phyloP scores from a whole-genome alignment of 2,888 invertebrate species.

The Liopterus haemorrhoidalis region DNA sequence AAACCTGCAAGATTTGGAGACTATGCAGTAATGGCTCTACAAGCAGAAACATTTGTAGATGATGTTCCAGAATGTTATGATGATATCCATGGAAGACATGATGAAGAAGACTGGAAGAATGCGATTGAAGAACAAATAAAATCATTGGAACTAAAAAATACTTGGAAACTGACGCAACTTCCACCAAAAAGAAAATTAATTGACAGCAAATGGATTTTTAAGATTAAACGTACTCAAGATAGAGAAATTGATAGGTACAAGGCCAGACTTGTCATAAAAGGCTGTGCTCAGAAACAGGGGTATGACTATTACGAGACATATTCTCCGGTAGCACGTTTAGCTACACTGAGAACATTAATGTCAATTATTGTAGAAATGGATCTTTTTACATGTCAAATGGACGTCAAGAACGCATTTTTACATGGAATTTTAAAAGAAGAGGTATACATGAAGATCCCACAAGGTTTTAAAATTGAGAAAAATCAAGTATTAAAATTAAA shows the following conservation, averaged over 20 bases:
- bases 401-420: too few species aligned
- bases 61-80: constrained; percentile 20
- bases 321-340: too few species aligned
- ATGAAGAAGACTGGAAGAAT: constrained; percentile 12
- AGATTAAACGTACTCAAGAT: constrained; percentile 23
- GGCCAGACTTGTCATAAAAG: constrained; percentile 27
- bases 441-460: too few species aligned
- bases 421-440: too few species aligned
- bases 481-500: too few species aligned
- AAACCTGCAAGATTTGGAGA: constrained; percentile 3
- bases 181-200: constrained; percentile 9
- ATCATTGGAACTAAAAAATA: constrained; percentile 10
- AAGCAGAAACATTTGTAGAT: constrained; percentile 23
- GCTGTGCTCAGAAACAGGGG: constrained; percentile 26
- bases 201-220: constrained; percentile 27
- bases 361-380: too few species aligned
- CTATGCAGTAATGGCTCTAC: constrained; percentile 13
- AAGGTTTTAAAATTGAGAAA: too few species aligned
- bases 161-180: constrained; percentile 11
- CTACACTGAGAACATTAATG: too few species aligned
- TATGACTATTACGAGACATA: constrained; percentile 32
- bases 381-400: too few species aligned
- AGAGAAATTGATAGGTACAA: constrained; percentile 24
- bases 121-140: constrained; percentile 17
- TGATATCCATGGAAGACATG: constrained; percentile 17